Base-by-base conservation (phyloP, 2,113 vertebrate genomes). In the Erpornis zantholeuca region DNA sequence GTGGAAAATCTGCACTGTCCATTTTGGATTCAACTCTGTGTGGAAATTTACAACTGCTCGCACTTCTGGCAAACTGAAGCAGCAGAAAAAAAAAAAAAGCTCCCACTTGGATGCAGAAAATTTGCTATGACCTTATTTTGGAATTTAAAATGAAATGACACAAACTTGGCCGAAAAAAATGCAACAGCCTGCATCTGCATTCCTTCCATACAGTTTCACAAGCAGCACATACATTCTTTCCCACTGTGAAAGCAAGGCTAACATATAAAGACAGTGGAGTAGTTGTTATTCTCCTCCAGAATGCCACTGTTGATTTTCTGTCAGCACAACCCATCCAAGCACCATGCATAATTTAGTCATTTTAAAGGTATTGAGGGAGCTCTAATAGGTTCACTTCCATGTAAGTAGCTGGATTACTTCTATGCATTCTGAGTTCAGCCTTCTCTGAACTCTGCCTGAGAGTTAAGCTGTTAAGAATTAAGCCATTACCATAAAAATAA, bases 1-100 rank as follows among this genome's bases (percentile, higher is more conserved):
- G 27, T 40, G 79, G 90, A 93, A 97, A 94, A 90, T 69, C 88
- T 65, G n/a, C 64, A 69, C 50, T 50, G 38, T 82, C 64, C 68
- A 69, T 88, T 71, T 91, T 87, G 79, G 80, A 63, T 77, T 69
- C 75, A 72, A 1, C 19, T 76, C 72, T 19, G 3, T 35, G 29
- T 88, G 88, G 85, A 96, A 94, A 80, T 68, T 61, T 94, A 86
- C 42, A 73, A 38, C 63, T 42, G 59, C 79, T 91, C 1, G 0
- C 15, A 28, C 57, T 91, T 80, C 70, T 97, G 95, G 70, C 79
- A 92, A 36, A 65, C 31, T n/a, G 70, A 57, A 88, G 45, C 65
- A 61, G 75, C 45, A 69, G 73, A 52, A 54, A 92, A 70, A 71
- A 92, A 70, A 71, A 86, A 80, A 29, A 4, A 95, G 42, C 57